These are phyloP conservation scores for Steatocranus sp. DNA, from an alignment of 2,797 vertebrate genomes.

Conservation along the genomic window DNA sequence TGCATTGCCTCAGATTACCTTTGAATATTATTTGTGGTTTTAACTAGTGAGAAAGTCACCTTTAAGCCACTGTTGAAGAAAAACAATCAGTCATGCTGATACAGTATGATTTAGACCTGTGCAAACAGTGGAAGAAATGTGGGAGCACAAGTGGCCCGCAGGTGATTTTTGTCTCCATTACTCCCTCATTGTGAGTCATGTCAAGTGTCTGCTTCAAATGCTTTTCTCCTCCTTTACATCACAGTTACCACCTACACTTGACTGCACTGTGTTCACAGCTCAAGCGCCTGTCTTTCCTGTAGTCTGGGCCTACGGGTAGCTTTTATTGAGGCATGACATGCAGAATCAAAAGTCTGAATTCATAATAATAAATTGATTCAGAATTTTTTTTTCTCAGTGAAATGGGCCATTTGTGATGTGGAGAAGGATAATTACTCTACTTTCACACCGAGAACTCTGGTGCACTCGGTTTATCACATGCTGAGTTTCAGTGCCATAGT, in stretches of 20 bases:
- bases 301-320: background rate
- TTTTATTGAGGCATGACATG: background rate
- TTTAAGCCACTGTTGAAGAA: background rate
- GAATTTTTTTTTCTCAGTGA: background rate
- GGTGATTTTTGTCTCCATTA: background rate
- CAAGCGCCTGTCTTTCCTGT: background rate
- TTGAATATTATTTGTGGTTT: fast-evolving
- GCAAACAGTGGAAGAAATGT: background rate
- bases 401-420: background rate
- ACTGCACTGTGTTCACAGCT: background rate
- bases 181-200: background rate
- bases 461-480: background rate
- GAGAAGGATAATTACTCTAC: background rate
- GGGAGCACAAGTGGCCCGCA: background rate
- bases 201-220: background rate
- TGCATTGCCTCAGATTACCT: background rate
- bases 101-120: fast-evolving
- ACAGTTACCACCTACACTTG: background rate
- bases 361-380: background rate
- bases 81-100: background rate
- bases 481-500: background rate
- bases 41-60: too few relatives aligned
- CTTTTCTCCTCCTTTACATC: background rate
- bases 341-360: background rate
- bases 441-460: background rate